Base-by-base conservation (phyloP, 2,113 vertebrate species). In the Corythaeola cristata region DNA sequence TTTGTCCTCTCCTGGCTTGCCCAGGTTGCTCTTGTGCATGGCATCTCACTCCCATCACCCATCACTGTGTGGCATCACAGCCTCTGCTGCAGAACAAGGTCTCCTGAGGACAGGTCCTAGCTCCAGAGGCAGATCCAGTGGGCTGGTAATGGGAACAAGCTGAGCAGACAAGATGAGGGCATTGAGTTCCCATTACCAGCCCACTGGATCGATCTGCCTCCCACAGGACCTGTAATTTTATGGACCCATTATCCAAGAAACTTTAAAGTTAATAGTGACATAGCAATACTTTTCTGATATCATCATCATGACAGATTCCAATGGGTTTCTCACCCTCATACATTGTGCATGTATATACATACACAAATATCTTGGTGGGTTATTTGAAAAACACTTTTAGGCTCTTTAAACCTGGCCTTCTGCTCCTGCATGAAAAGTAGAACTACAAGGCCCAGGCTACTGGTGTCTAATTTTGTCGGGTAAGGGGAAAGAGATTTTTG, bases 21-120 rank as follows among this genome's bases (percentile, higher is more conserved):
- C n/a, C 58, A 45, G 62, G 33, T 35, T 1, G 0, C 41, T 16
- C 15, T 13, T 33, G 0, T 26, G 45, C 33, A 2, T 9, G 52
- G 35, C 0, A 0, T 30, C 50, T 74, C 2, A 0, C 37, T 86
- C 35, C 39, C 41, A 13, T 18, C 49, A 24, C 23, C 35, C 59
- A 50, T 41, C 15, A 2, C 44, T 8, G 17, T 60, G 78, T 12
- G 35, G 26, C 22, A 22, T 3, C n/a, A 30, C 30, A 71, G 45
- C 47, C 11, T 55, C 49, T 63, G 63, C 72, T 67, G 74, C 17
- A 9, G n/a, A 37, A 22, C 4, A 37, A 71, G 7, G 15, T 71
- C 60, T 90, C 55, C 56, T 23, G 8, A 73, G 49, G 58, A 68
- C 58, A 49, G n/a, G 4, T 23, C 28, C 52, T 66, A 75, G 20